phyloP scores from a whole-genome alignment of 2,888 invertebrate species.

The Amitus sp. region DNA sequence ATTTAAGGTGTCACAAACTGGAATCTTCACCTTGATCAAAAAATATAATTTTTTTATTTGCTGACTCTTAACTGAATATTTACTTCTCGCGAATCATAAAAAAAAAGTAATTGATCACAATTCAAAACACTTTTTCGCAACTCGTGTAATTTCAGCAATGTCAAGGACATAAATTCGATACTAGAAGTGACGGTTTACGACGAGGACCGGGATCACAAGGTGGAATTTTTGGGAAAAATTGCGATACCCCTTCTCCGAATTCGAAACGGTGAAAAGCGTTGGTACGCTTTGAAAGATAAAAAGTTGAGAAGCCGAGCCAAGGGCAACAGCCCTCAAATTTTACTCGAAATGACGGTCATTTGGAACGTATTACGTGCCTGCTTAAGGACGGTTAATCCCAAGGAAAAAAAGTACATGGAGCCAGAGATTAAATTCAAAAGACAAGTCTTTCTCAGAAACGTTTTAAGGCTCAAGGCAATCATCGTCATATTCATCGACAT shows the following conservation, averaged over 20 bases:
- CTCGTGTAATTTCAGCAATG: conserved; percentile 78
- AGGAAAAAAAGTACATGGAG: conserved; percentile 94
- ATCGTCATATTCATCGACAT: conserved; percentile 89
- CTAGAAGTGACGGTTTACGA: conserved; percentile 97
- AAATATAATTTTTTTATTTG: too few species aligned
- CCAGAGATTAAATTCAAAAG: conserved; percentile 96
- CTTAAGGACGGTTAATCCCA: conserved; percentile 91
- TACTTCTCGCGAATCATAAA: too few species aligned
- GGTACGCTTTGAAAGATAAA: conserved; percentile 97
- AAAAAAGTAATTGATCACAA: too few species aligned
- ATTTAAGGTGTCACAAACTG: too few species aligned
- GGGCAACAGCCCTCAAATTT: conserved; percentile 89
- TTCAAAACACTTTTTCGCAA: too few species aligned
- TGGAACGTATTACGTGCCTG: conserved; percentile 97
- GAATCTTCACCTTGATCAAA: too few species aligned
- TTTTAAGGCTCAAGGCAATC: conserved; percentile 89
- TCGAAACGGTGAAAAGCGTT: conserved; percentile 89
- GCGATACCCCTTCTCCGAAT: conserved; percentile 88
- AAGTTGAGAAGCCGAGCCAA: conserved; percentile 91
- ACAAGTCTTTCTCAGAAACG: conserved; percentile 92
- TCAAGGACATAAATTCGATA: conserved; percentile 95
- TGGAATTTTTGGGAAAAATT: conserved; percentile 95
- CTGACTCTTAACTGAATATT: too few species aligned
- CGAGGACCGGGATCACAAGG: conserved; percentile 97
- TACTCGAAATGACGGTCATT: conserved; percentile 89